Evolutionary conservation across 23 tunicate species (phyloP).

Genomic region (Ascidia mentula): DNA sequence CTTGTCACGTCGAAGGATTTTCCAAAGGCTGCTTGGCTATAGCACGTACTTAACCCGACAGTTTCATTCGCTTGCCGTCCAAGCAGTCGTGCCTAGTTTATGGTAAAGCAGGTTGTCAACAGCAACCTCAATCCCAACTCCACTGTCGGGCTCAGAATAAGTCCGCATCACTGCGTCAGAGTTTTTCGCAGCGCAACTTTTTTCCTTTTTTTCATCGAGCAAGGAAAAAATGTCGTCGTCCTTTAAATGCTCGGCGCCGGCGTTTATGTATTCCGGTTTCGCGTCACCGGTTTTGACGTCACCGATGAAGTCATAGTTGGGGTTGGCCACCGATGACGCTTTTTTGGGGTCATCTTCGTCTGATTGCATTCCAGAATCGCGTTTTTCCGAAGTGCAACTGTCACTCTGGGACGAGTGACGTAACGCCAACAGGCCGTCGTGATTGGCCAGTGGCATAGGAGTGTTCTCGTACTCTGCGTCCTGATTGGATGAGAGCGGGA

Average conservation of each 20-base stretch:
- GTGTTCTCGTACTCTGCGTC: constrained; percentile 29
- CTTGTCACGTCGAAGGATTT: too few relatives aligned
- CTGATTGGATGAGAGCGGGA: not conserved
- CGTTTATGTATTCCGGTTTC: constrained; percentile 35
- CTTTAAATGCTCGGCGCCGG: constrained; percentile 1
- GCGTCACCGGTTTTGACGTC: constrained; percentile 20
- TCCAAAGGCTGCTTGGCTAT: too few relatives aligned
- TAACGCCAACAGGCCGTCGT: constrained; percentile 10
- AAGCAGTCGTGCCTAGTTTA: constrained; percentile 35
- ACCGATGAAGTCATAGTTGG: constrained; percentile 68
- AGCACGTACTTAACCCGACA: too few relatives aligned
- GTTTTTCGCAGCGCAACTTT: not conserved
- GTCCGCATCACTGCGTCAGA: constrained; percentile 52
- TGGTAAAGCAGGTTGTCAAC: constrained; percentile 77
- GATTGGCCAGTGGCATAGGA: not conserved
- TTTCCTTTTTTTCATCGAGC: constrained; percentile 23
- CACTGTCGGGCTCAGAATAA: constrained; percentile 90
- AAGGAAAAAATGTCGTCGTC: constrained; percentile 52
- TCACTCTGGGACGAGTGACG: constrained; percentile 54
- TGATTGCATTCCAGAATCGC: constrained; percentile 87
- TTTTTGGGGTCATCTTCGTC: constrained; percentile 64
- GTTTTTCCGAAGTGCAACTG: constrained; percentile 47
- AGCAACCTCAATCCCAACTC: constrained; percentile 80
- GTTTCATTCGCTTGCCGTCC: too few relatives aligned
- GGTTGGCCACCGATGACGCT: constrained; percentile 70